These are phyloP conservation scores for Oreochromis tanganicae DNA, from an alignment of 2,113 vertebrate species.

Conservation along the genomic window DNA sequence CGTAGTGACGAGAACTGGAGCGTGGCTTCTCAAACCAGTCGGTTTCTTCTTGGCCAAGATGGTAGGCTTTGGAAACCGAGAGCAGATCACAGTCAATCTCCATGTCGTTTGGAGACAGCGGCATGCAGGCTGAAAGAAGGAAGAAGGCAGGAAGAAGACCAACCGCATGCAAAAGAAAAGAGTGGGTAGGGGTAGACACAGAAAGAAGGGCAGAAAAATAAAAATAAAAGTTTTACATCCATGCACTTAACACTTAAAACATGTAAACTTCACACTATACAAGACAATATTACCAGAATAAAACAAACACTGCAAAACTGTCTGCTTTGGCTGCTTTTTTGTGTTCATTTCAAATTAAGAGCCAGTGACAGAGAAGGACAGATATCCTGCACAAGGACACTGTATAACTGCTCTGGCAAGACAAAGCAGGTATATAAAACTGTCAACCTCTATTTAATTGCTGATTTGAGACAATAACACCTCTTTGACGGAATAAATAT, in stretches of 20 bases:
- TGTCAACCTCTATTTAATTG: neutral
- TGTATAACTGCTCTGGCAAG: neutral
- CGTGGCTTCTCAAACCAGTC: constrained; percentile 99
- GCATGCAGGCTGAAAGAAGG: constrained; percentile 73
- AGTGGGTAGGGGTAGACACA: constrained; percentile 45
- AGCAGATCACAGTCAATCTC: constrained; percentile 92
- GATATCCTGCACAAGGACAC: neutral
- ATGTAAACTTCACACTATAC: constrained; percentile 21
- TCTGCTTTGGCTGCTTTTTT: neutral
- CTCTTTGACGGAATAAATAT: neutral
- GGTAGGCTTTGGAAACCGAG: constrained; percentile 99
- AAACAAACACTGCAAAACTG: constrained; percentile 54
- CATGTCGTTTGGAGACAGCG: constrained; percentile 64
- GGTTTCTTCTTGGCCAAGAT: constrained; percentile 99
- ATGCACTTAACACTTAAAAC: constrained; percentile 57
- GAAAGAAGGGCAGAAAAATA: constrained; percentile 59
- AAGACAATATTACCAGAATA: constrained; percentile 28
- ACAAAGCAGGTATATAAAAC: neutral
- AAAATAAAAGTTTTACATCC: constrained; percentile 54
- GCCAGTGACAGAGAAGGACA: neutral
- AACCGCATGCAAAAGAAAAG: constrained; percentile 64
- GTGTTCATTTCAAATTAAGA: neutral
- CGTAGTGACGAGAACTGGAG: constrained; percentile 88
- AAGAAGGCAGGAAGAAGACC: constrained; percentile 66
- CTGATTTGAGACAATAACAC: neutral